Percentiles rank a stretch among this genome's conserved stretches.
phyloP scores from a whole-genome alignment of 2,797 vertebrate species.

The Buphagus erythrorhynchus region DNA sequence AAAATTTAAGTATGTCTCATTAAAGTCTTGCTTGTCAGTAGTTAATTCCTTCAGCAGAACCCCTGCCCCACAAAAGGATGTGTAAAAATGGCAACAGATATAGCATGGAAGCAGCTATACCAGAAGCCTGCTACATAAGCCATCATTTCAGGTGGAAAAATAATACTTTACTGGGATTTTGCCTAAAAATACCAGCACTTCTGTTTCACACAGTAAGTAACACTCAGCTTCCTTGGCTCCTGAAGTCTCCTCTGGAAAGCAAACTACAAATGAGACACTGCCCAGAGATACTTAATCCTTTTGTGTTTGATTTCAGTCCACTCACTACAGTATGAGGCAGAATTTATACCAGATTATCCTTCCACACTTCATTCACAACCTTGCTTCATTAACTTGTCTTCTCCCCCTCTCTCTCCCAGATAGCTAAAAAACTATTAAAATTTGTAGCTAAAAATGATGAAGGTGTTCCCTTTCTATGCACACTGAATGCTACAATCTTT shows the following conservation, averaged over 20 bases:
- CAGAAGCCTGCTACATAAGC: not conserved
- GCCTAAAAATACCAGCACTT: not conserved
- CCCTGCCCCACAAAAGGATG: not conserved
- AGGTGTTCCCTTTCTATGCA: not conserved
- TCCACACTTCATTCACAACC: not conserved
- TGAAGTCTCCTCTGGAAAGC: not conserved
- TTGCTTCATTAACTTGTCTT: not conserved
- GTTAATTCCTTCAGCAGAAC: not conserved
- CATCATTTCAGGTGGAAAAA: not conserved
- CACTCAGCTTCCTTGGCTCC: not conserved
- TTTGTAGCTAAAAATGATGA: not conserved
- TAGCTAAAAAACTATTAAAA: not conserved
- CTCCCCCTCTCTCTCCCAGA: not conserved
- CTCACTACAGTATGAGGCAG: not conserved
- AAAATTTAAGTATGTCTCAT: not conserved
- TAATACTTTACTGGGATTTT: not conserved
- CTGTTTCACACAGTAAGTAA: not conserved
- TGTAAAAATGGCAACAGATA: not conserved
- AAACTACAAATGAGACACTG: not conserved
- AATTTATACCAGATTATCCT: not conserved
- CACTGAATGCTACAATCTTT: not conserved
- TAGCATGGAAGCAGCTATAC: accelerated
- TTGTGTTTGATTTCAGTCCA: not conserved
- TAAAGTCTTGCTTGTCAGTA: not conserved
- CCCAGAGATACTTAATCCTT: not conserved